A percentile compares a stretch with the other conserved stretches of the same genome.
Evolutionary conservation across 2,113 vertebrate species (phyloP).

Genomic region (Saguinus midas): DNA sequence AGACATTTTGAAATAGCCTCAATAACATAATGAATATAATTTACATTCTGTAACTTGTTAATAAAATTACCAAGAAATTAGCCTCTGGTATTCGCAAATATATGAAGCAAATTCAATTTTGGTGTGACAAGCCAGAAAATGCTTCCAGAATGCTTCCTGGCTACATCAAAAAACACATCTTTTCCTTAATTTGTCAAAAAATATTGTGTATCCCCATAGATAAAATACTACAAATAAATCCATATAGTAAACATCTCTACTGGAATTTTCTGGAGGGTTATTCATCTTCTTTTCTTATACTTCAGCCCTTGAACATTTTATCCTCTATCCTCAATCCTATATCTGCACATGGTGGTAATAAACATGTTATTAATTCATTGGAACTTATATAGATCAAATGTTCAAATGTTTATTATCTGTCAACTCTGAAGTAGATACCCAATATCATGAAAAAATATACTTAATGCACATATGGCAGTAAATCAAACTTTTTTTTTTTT

Average conservation of each 20-base stretch:
- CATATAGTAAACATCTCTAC: background rate
- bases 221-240: background rate
- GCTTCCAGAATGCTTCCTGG: background rate
- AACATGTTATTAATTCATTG: background rate
- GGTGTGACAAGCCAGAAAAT: background rate
- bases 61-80: conserved; percentile 34
- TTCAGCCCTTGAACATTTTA: background rate
- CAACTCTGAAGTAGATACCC: background rate
- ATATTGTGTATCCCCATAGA: background rate
- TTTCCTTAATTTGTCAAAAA: background rate
- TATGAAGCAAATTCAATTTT: background rate
- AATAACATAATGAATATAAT: conserved; percentile 34
- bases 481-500: background rate
- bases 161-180: background rate
- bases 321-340: background rate
- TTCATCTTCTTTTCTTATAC: background rate
- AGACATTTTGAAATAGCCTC: background rate
- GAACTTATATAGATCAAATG: background rate
- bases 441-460: background rate
- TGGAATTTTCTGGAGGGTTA: background rate
- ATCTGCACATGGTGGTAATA: background rate
- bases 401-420: background rate
- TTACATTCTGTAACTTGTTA: background rate
- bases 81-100: background rate
- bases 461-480: background rate